Conservation (phyloP, 2,113 vertebrate genomes). For the Pluvianellus socialis region DNA sequence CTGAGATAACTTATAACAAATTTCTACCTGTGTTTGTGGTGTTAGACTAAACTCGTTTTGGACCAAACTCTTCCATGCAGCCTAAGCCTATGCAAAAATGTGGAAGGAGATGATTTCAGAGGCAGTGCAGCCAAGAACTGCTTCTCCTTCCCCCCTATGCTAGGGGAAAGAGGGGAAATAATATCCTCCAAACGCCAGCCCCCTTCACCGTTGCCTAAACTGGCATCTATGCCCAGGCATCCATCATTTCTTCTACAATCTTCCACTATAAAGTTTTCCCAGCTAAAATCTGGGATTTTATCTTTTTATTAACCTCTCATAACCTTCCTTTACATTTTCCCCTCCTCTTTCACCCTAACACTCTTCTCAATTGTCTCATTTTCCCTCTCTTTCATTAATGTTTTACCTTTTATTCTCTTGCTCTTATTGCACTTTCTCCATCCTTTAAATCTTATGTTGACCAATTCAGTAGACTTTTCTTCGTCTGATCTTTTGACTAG, state of each 20-base stretch:
- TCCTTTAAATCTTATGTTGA: not conserved
- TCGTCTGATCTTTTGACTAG: not conserved
- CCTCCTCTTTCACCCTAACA: not conserved
- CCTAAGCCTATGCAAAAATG: not conserved
- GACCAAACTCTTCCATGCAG: not conserved
- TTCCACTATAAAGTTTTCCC: not conserved
- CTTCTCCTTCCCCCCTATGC: accelerated
- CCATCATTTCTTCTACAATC: not conserved
- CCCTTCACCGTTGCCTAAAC: not conserved
- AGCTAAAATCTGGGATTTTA: not conserved
- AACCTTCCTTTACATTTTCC: not conserved
- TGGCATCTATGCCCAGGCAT: no score
- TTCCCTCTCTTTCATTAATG: not conserved
- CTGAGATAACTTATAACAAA: accelerated
- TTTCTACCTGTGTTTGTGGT: not conserved
- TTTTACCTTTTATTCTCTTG: not conserved
- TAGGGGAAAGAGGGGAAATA: not conserved
- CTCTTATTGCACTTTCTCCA: not conserved
- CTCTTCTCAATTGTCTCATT: not conserved
- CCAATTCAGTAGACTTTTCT: not conserved
- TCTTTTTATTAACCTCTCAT: not conserved
- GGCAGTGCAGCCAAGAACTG: not conserved
- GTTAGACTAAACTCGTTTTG: not conserved
- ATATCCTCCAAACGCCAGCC: not conserved
- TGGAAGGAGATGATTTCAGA: not conserved